phyloP scores from a whole-genome alignment of 2,113 vertebrate genomes.

The Chionis minor region DNA sequence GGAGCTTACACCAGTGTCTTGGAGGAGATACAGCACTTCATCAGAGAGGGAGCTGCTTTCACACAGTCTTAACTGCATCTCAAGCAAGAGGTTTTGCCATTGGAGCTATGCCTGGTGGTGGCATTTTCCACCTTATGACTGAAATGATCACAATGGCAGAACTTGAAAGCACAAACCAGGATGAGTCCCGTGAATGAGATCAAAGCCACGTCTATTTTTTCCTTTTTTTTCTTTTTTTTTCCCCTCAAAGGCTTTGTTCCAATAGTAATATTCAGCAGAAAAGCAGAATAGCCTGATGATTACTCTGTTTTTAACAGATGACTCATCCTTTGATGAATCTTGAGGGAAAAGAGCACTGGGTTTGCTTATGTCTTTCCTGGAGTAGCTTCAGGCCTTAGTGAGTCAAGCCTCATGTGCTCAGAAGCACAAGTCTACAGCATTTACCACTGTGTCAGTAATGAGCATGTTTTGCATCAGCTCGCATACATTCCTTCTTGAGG shows the following conservation, averaged over 20 bases:
- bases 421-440: neutral
- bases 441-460: neutral
- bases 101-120: neutral
- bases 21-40: neutral
- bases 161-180: constrained; percentile 11
- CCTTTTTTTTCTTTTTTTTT: accelerated
- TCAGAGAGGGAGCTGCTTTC: neutral
- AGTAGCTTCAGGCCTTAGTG: constrained; percentile 44
- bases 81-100: neutral
- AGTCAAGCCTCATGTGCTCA: neutral
- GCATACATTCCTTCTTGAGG: constrained; percentile 7
- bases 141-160: neutral
- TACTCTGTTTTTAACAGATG: constrained; percentile 56
- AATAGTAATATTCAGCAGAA: constrained; percentile 54
- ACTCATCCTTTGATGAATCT: constrained; percentile 49
- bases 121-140: neutral
- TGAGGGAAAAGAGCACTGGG: constrained; percentile 34
- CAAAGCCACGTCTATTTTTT: neutral
- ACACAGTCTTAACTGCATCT: neutral
- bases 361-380: constrained; percentile 43
- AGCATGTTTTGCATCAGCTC: neutral
- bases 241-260: constrained; percentile 1
- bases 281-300: constrained; percentile 47
- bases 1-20: neutral
- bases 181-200: neutral